Percentiles rank a stretch among this genome's conserved stretches.
Conservation (phyloP, 1,140 invertebrate species). For the Drosophila pseudoananassae region DNA sequence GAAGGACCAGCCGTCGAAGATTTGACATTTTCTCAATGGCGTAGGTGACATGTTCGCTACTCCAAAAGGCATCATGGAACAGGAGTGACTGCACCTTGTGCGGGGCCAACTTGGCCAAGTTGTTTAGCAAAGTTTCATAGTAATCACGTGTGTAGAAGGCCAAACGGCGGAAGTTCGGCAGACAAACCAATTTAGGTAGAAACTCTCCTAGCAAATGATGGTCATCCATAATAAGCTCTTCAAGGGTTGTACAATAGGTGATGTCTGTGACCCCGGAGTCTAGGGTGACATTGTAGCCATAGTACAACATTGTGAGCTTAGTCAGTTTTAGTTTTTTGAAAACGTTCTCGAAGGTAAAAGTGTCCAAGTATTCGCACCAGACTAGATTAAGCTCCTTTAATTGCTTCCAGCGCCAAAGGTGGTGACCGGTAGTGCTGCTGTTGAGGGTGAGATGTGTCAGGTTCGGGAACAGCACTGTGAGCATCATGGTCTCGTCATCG, state of each 20-base stretch:
- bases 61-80: conserved; percentile 63
- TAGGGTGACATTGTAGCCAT: conserved; percentile 48
- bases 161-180: conserved; percentile 39
- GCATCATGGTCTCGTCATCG: conserved; percentile 33
- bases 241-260: conserved; percentile 33
- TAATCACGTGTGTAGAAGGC: conserved; percentile 61
- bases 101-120: conserved; percentile 19
- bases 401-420: conserved; percentile 37
- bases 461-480: conserved; percentile 48
- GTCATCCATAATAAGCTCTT: conserved; percentile 60
- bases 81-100: conserved; percentile 39
- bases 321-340: conserved; percentile 41
- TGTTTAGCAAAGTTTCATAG: conserved; percentile 27
- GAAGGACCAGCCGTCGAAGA: conserved; percentile 39
- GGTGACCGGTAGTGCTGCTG: conserved; percentile 36
- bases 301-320: conserved; percentile 54
- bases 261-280: conserved; percentile 2
- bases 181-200: conserved; percentile 27
- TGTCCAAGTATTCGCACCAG: conserved; percentile 54
- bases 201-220: conserved; percentile 53
- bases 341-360: conserved; percentile 30
- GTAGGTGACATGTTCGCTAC: conserved; percentile 17
- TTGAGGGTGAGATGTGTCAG: conserved; percentile 32
- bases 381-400: conserved; percentile 51
- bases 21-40: conserved; percentile 35